Base-by-base conservation (phyloP, 2,797 vertebrate genomes). In the Hemibagrus guttatus region DNA sequence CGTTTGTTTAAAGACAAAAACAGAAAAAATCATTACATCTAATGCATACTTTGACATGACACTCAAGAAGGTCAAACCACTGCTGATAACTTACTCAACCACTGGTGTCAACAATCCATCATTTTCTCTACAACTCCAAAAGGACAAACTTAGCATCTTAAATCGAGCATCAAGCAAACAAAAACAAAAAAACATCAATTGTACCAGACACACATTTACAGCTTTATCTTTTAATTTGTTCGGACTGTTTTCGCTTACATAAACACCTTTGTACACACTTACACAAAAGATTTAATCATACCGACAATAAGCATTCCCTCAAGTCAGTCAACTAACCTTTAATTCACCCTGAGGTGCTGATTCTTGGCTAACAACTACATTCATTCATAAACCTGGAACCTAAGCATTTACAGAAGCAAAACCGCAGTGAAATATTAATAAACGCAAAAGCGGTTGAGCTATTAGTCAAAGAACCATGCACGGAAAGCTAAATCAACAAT, bases 11-110 rank as follows among this genome's bases (percentile, higher is more conserved):
- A 12, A 80, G 52, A n/a, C 1, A 52, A 28, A 63, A 59, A 61
- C 5, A 26, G 4, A 0, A 23, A 7, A 39, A 39, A 39, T 39
- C 35, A 39, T 39, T 39, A 85, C 46, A 61, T 79, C 64, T 63
- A 79, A 83, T 83, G 63, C 83, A 75, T 80, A 56, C 64, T 39
- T n/a, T 21, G 64, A 72, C 28, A 35, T 46, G 68, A 75, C 35
- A 21, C 54, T 81, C 72, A 19, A 76, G 63, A 83, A 42, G 85
- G 68, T 87, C 56, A 81, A 86, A 42, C 83, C 35, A 68, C 63
- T 14, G 46, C 14, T 66, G 86, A 86, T 78, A 82, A 82, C 61
- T 17, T 66, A 49, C 52, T 81, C 39, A 76, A 46, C 80, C 71
- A 49, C 23, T 49, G 49, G 49, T 13, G 81, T 87, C 81, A 78